Percentiles rank a stretch among this genome's conserved stretches.
Evolutionary conservation across 2,113 vertebrate species (phyloP).

Genomic region (Cinclus mexicanus): DNA sequence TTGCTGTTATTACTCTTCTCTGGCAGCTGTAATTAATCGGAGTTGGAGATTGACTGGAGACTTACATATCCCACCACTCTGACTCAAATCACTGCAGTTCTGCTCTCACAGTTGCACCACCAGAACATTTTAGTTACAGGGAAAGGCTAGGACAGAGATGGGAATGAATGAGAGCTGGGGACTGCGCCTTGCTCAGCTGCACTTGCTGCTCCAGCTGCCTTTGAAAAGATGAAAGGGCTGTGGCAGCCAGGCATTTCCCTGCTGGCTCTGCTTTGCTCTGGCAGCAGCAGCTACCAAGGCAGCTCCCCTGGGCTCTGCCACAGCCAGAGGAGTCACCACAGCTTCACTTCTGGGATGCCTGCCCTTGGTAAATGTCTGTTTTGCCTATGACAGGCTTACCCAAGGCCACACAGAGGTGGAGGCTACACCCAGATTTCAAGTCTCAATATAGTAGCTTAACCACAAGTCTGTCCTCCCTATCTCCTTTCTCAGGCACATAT

Average conservation of each 20-base stretch:
- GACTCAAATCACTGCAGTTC: neutral
- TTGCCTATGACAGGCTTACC: neutral
- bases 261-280: neutral
- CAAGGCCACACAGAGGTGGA: neutral
- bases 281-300: neutral
- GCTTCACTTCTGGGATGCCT: conserved; percentile 9
- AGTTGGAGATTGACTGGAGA: neutral
- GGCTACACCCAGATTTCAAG: conserved; percentile 10
- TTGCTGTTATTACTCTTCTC: neutral
- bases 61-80: neutral
- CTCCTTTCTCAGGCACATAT: neutral
- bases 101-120: neutral
- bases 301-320: neutral
- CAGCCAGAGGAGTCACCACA: neutral
- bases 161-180: neutral
- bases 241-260: neutral
- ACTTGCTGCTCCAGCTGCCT: neutral
- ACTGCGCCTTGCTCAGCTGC: neutral
- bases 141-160: neutral
- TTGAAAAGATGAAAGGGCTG: neutral
- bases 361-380: neutral
- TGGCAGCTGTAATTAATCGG: neutral
- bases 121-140: neutral
- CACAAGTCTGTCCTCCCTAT: neutral
- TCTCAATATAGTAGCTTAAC: conserved; percentile 22